phyloP scores from a whole-genome alignment of 2,888 invertebrate species.

The Clusia tigrina region DNA sequence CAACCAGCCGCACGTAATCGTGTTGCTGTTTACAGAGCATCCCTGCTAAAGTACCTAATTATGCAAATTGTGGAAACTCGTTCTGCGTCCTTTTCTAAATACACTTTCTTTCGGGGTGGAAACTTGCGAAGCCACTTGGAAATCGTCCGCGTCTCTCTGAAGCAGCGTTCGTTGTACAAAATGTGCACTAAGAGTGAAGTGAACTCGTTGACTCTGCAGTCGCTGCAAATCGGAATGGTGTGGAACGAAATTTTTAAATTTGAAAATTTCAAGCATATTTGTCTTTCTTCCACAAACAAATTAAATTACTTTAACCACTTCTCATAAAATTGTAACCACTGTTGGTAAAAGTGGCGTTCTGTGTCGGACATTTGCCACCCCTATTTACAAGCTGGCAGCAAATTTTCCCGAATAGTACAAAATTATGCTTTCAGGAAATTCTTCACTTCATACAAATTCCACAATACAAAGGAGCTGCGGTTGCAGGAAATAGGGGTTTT shows the following conservation, averaged over 20 bases:
- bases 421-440: conserved; percentile 2
- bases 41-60: conserved; percentile 38
- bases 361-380: too few species aligned
- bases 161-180: too few species aligned
- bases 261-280: neutral
- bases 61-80: too few species aligned
- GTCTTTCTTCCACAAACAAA: too few species aligned
- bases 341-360: too few species aligned
- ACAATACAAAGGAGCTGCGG: neutral
- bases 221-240: neutral
- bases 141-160: too few species aligned
- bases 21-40: neutral
- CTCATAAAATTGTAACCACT: too few species aligned
- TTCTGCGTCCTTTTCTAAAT: too few species aligned
- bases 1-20: conserved; percentile 12
- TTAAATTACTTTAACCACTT: too few species aligned
- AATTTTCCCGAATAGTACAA: neutral
- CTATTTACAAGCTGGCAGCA: neutral
- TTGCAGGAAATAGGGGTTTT: neutral
- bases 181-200: too few species aligned
- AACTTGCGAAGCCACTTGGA: too few species aligned
- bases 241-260: neutral
- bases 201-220: conserved; percentile 17
- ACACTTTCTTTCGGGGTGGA: too few species aligned
- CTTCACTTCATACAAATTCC: neutral